phyloP scores from a whole-genome alignment of 1,140 invertebrate genomes.

The Forficula auricularia region DNA sequence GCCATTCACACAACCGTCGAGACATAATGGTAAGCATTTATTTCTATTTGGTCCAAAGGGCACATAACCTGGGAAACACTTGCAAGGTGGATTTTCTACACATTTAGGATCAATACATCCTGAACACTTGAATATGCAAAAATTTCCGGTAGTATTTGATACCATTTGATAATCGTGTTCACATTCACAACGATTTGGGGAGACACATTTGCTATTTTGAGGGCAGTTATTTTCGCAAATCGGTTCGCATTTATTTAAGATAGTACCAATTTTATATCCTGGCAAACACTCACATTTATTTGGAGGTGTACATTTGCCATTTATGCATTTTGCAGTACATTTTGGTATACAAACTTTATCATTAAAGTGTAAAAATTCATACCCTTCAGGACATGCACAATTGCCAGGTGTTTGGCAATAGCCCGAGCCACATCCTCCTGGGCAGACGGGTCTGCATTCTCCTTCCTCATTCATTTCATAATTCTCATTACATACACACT shows the following conservation, averaged over 20 bases:
- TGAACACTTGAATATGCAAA: conserved; percentile 15
- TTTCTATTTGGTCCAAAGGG: not conserved
- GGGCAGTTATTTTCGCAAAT: too few relatives aligned
- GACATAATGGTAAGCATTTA: conserved; percentile 14
- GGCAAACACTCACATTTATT: conserved; percentile 23
- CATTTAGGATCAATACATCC: conserved; percentile 13
- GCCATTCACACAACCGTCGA: conserved; percentile 6
- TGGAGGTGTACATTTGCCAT: conserved; percentile 33
- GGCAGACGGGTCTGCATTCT: conserved; percentile 12
- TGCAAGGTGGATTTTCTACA: conserved; percentile 14
- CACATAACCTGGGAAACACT: conserved; percentile 24
- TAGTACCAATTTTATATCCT: not conserved
- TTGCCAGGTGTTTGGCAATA: conserved; percentile 10
- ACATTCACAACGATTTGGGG: too few relatives aligned
- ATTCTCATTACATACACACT: conserved; percentile 5
- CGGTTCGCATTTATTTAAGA: too few relatives aligned
- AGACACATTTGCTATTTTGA: too few relatives aligned
- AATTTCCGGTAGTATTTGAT: conserved; percentile 1
- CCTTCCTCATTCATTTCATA: conserved; percentile 8
- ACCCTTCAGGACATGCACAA: conserved; percentile 12
- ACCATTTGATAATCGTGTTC: not conserved
- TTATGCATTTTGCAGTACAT: conserved; percentile 39
- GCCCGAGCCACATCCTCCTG: conserved; percentile 11
- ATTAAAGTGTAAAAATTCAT: conserved; percentile 13
- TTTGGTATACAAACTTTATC: conserved; percentile 28